Conservation (phyloP, 2,888 invertebrate species). For the Pyrrhosoma nymphula region DNA sequence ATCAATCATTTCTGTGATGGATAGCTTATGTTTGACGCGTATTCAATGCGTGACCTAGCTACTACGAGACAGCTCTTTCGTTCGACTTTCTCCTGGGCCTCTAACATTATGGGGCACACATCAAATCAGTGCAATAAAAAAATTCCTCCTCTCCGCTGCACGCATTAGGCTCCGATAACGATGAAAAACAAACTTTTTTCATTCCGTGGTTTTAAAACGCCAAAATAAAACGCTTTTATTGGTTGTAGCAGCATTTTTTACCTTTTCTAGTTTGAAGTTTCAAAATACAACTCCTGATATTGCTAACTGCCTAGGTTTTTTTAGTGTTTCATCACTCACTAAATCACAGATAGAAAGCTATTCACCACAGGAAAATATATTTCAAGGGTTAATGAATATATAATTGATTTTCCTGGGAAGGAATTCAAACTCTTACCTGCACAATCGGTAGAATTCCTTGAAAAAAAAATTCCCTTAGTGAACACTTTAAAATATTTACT, state of each 20-base stretch:
- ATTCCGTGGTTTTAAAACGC: background rate
- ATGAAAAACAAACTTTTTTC: background rate
- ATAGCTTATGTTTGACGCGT: constrained; percentile 8
- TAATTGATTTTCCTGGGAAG: too few relatives aligned
- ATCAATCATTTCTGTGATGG: constrained; percentile 18
- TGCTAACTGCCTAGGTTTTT: too few relatives aligned
- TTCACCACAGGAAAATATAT: too few relatives aligned
- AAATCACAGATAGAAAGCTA: too few relatives aligned
- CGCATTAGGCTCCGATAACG: background rate
- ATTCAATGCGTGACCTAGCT: constrained; percentile 28
- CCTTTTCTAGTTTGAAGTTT: background rate
- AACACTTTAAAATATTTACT: too few relatives aligned
- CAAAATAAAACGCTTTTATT: background rate
- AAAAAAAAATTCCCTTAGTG: too few relatives aligned
- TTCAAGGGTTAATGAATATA: too few relatives aligned
- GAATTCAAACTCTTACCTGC: too few relatives aligned
- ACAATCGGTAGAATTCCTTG: too few relatives aligned
- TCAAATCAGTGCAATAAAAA: background rate
- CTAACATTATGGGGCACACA: background rate
- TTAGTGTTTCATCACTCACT: too few relatives aligned
- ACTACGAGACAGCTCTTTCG: constrained; percentile 9
- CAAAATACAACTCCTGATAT: too few relatives aligned
- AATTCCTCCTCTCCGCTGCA: background rate
- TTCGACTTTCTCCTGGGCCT: background rate
- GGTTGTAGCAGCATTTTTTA: background rate